Conservation (phyloP, 2,113 vertebrate species). For the Macrotis lagotis region DNA sequence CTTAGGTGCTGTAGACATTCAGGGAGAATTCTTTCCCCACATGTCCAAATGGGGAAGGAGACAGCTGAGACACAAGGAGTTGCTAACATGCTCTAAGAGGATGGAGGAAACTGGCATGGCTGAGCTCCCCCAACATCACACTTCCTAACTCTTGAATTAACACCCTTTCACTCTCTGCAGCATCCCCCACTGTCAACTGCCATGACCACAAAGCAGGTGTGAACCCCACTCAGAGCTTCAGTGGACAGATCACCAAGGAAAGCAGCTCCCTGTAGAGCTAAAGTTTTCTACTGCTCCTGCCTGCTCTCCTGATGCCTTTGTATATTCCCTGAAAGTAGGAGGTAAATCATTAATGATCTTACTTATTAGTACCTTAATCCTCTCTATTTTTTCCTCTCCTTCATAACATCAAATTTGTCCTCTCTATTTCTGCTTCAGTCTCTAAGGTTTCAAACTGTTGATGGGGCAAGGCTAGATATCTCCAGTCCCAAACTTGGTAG, state of each 20-base stretch:
- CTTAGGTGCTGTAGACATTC: constrained; percentile 5
- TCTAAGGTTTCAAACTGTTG: background rate
- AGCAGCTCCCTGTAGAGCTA: constrained; percentile 17
- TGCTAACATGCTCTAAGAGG: constrained; percentile 58
- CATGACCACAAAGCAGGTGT: constrained; percentile 25
- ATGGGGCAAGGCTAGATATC: background rate
- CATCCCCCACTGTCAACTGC: constrained; percentile 34
- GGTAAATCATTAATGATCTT: constrained; percentile 14
- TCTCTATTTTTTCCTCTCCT: background rate
- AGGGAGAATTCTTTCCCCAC: background rate
- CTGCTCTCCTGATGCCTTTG: constrained; percentile 2
- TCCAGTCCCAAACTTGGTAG: background rate
- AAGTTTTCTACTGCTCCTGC: background rate
- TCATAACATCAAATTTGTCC: background rate
- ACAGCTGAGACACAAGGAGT: background rate
- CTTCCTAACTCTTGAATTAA: constrained; percentile 64
- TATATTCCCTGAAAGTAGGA: background rate
- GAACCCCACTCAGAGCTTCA: background rate
- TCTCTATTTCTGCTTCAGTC: background rate
- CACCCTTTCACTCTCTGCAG: constrained; percentile 62
- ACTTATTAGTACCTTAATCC: constrained; percentile 27
- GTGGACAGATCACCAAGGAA: background rate
- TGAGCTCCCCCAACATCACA: constrained; percentile 62
- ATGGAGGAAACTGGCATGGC: background rate
- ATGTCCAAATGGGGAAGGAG: background rate